phyloP scores from a whole-genome alignment of 2,888 invertebrate species.

The Mimumesa dahlbomi region DNA sequence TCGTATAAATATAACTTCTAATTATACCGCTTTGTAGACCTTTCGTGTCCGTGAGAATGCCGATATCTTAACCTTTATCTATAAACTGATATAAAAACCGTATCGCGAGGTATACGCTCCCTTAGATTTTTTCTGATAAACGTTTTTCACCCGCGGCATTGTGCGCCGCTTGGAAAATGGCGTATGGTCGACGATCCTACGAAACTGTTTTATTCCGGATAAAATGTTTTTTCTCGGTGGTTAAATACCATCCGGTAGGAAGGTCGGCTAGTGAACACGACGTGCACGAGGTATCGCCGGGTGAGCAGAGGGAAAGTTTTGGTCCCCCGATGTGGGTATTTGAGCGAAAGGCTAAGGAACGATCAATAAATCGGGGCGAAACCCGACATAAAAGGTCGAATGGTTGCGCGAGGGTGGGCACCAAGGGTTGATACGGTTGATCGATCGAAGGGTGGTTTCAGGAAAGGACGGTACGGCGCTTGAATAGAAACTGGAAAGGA shows the following conservation, averaged over 20 bases:
- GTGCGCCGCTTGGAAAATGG: not conserved
- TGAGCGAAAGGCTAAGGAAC: slow-evolving; percentile 50
- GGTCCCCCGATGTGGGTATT: slow-evolving; percentile 40
- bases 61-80: slow-evolving; percentile 6
- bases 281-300: not conserved
- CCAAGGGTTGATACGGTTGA: slow-evolving; percentile 59
- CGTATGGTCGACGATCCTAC: not conserved
- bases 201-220: slow-evolving; percentile 5
- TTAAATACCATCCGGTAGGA: slow-evolving; percentile 12
- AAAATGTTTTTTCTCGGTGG: slow-evolving; percentile 16
- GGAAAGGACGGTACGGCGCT: slow-evolving; percentile 20
- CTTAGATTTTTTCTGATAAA: not conserved
- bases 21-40: not conserved
- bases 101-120: not conserved
- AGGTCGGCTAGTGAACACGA: not conserved
- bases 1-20: slow-evolving; percentile 6
- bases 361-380: slow-evolving; percentile 62
- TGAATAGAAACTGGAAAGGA: slow-evolving; percentile 46
- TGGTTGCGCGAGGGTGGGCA: slow-evolving; percentile 52
- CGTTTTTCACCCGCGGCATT: not conserved
- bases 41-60: slow-evolving; percentile 8
- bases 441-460: slow-evolving; percentile 50
- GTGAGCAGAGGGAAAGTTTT: slow-evolving; percentile 4
- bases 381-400: slow-evolving; percentile 59
- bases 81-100: not conserved